phyloP scores from a whole-genome alignment of 2,797 vertebrate species.

The Pelochelys cantorii region DNA sequence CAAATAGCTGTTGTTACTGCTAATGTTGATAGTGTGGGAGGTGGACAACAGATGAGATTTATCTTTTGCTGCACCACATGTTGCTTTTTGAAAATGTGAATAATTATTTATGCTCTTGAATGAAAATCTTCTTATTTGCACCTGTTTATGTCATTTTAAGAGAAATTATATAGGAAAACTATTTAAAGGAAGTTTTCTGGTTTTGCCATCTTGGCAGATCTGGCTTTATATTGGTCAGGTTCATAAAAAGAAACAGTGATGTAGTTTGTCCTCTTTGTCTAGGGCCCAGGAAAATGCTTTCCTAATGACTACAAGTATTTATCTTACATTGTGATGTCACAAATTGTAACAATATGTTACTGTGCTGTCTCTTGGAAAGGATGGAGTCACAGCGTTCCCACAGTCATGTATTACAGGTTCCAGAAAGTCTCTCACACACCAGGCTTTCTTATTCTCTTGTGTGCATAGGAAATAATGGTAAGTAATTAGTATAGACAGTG shows the following conservation, averaged over 20 bases:
- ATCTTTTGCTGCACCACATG: not conserved
- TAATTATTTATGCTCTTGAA: not conserved
- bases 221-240: not conserved
- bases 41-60: conserved; percentile 10
- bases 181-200: not conserved
- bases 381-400: accelerated
- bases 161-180: not conserved
- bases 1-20: conserved; percentile 3
- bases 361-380: not conserved
- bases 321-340: not conserved
- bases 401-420: not conserved
- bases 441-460: not conserved
- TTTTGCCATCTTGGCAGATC: not conserved
- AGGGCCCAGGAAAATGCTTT: not conserved
- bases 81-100: not conserved
- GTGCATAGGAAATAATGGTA: not conserved
- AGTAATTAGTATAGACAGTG: not conserved
- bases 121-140: conserved; percentile 7
- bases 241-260: not conserved
- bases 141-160: not conserved
- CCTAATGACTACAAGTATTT: not conserved
- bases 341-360: not conserved
- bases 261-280: not conserved
- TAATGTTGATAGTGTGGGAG: not conserved
- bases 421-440: not conserved